phyloP scores from a whole-genome alignment of 2,888 invertebrate genomes.

The Peribatodes rhomboidaria region DNA sequence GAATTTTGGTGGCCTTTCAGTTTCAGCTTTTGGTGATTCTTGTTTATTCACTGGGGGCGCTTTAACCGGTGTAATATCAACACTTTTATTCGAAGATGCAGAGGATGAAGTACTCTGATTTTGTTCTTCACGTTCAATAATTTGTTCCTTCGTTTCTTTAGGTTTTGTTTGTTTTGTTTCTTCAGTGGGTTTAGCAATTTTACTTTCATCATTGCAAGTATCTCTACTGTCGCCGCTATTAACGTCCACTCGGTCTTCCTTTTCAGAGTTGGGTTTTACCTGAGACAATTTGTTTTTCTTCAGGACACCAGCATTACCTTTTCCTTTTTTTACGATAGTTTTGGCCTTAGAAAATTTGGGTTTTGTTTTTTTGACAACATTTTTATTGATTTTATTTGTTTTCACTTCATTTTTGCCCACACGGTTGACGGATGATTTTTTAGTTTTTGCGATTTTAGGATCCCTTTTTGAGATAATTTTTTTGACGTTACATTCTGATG shows the following conservation, averaged over 20 bases:
- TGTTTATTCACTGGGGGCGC: slow-evolving; percentile 47
- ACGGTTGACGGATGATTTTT: slow-evolving; percentile 50
- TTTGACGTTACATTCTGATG: slow-evolving; percentile 53
- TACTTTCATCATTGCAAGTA: slow-evolving; percentile 37
- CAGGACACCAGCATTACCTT: slow-evolving; percentile 48
- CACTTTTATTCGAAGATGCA: slow-evolving; percentile 31
- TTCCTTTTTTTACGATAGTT: slow-evolving; percentile 66
- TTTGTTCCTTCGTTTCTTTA: slow-evolving; percentile 45
- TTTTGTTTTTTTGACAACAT: slow-evolving; percentile 63
- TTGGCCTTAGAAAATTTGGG: slow-evolving; percentile 69
- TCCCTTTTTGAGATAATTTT: slow-evolving; percentile 63
- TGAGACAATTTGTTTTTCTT: slow-evolving; percentile 61
- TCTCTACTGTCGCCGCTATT: slow-evolving; percentile 43
- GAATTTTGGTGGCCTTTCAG: slow-evolving; percentile 80
- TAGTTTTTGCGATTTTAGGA: slow-evolving; percentile 52
- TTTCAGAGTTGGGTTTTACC: slow-evolving; percentile 41
- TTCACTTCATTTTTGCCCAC: slow-evolving; percentile 60
- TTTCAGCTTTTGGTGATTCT: slow-evolving; percentile 73
- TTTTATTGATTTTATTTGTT: slow-evolving; percentile 80
- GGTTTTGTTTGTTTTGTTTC: slow-evolving; percentile 27
- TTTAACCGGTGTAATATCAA: slow-evolving; percentile 47
- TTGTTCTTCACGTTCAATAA: slow-evolving; percentile 47
- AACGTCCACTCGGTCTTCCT: slow-evolving; percentile 22
- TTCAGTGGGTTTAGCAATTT: slow-evolving; percentile 40
- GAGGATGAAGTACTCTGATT: slow-evolving; percentile 42